phyloP scores from a whole-genome alignment of 2,888 invertebrate genomes.

The Electrophaes corylata region DNA sequence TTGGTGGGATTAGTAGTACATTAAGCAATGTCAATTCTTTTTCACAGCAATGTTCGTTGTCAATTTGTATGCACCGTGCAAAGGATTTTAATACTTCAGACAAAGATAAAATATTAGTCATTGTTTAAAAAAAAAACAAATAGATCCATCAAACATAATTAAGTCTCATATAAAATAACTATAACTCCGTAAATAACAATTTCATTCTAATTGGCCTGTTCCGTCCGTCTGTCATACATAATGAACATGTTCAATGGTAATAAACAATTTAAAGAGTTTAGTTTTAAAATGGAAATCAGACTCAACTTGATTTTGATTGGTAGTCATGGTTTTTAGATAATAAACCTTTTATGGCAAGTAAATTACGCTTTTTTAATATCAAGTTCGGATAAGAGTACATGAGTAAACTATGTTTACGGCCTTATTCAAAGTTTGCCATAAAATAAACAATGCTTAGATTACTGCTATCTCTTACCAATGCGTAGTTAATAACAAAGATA shows the following conservation, averaged over 20 bases:
- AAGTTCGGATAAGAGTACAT: neutral
- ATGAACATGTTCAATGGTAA: constrained; percentile 50
- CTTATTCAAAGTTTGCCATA: neutral
- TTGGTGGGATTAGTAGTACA: no score
- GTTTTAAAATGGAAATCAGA: constrained; percentile 37
- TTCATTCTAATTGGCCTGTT: constrained; percentile 55
- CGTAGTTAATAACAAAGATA: neutral
- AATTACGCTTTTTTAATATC: constrained; percentile 4
- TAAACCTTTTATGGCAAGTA: constrained; percentile 15
- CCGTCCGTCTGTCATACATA: constrained; percentile 39
- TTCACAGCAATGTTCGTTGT: no score
- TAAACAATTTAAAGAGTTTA: constrained; percentile 37
- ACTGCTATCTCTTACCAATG: neutral
- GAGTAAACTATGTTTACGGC: neutral
- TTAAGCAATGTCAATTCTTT: no score
- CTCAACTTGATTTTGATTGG: constrained; percentile 30
- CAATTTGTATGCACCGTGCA: no score
- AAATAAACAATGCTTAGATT: neutral
- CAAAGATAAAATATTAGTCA: no score
- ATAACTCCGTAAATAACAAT: constrained; percentile 58
- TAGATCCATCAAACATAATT: neutral
- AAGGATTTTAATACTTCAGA: no score
- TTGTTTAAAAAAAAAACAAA: no score
- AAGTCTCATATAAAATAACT: no score
- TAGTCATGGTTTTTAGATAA: constrained; percentile 16